Conservation (phyloP, 2,113 vertebrate species). For the Tursiops truncatus region DNA sequence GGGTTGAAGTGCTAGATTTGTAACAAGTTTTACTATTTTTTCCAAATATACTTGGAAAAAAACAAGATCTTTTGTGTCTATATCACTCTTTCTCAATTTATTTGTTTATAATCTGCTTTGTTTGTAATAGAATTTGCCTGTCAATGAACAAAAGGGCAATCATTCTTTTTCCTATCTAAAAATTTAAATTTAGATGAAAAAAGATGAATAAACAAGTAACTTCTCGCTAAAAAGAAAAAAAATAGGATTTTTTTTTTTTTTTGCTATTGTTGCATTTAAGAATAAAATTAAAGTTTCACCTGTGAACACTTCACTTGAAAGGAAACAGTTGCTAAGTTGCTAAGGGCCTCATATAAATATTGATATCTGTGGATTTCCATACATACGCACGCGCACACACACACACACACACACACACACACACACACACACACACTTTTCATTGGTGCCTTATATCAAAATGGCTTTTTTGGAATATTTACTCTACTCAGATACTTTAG, state of each 20-base stretch:
- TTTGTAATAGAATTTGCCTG: background rate
- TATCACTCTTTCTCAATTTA: background rate
- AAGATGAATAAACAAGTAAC: background rate
- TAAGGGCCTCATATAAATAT: background rate
- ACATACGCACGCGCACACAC: background rate
- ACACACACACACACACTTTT: background rate
- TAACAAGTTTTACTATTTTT: background rate
- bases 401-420: background rate
- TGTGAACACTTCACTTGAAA: background rate
- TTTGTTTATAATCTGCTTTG: background rate
- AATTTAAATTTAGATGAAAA: slow-evolving; percentile 2
- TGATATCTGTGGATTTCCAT: background rate
- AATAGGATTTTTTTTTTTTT: background rate
- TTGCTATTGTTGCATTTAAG: background rate
- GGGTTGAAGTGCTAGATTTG: background rate
- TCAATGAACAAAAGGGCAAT: background rate
- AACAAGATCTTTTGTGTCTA: background rate
- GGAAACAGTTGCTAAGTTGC: background rate
- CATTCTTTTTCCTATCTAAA: background rate
- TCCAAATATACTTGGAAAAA: background rate
- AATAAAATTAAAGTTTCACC: background rate
- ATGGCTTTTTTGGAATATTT: background rate
- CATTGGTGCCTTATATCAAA: background rate
- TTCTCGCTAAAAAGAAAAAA: background rate
- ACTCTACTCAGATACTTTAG: background rate